Conservation (phyloP, 1,140 invertebrate genomes). For the Drosophila watanabei region DNA sequence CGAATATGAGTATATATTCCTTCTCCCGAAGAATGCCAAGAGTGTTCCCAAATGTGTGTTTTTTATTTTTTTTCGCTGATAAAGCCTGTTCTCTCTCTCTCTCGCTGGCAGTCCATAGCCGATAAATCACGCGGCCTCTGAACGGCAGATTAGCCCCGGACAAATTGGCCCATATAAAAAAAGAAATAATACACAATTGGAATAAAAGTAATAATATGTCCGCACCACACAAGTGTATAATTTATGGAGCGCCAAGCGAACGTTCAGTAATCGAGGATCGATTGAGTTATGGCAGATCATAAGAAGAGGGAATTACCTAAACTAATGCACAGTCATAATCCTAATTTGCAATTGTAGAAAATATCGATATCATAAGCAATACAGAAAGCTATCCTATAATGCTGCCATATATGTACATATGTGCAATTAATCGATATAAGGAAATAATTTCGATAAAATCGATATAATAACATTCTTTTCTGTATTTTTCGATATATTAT, state of each 20-base stretch:
- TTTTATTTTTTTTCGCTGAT: constrained; percentile 13
- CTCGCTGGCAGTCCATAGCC: neutral
- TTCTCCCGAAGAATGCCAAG: constrained; percentile 1
- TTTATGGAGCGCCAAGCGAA: constrained; percentile 25
- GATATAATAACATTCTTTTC: too few relatives aligned
- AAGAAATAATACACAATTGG: constrained; percentile 9
- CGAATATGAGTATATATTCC: neutral
- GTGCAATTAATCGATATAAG: too few relatives aligned
- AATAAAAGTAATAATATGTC: constrained; percentile 28
- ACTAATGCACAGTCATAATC: neutral
- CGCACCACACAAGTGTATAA: constrained; percentile 12
- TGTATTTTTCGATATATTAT: too few relatives aligned
- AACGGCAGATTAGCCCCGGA: constrained; percentile 53
- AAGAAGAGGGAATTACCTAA: constrained; percentile 1
- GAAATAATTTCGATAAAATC: too few relatives aligned
- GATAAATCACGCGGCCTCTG: constrained; percentile 62
- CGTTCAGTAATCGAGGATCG: constrained; percentile 7
- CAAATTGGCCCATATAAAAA: constrained; percentile 61
- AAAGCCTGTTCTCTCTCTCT: neutral
- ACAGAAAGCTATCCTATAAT: too few relatives aligned
- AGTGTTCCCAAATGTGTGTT: neutral
- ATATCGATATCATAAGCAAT: too few relatives aligned
- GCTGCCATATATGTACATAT: too few relatives aligned
- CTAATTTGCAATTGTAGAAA: neutral
- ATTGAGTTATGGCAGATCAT: constrained; percentile 2